Evolutionary conservation across 2,113 vertebrate species (phyloP).

Genomic region (human): DNA sequence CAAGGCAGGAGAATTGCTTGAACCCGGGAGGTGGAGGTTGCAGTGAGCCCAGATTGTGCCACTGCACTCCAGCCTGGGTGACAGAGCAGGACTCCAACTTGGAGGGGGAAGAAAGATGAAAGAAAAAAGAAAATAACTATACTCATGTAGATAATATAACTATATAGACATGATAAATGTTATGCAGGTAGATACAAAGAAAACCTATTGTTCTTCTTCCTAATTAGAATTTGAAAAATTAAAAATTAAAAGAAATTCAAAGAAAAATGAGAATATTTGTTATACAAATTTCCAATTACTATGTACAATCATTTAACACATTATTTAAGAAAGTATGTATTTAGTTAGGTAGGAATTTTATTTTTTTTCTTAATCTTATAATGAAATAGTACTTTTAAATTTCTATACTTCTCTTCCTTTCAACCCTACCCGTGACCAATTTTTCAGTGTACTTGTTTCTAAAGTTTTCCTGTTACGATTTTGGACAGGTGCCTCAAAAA

Average conservation of each 20-base stretch:
- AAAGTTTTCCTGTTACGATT: constrained; percentile 20
- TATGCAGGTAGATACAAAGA: not conserved
- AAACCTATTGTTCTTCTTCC: not conserved
- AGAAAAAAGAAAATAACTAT: not conserved
- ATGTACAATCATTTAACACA: not conserved
- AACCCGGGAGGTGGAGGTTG: too few relatives aligned
- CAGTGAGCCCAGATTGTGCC: too few relatives aligned
- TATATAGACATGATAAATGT: not conserved
- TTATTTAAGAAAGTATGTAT: constrained; percentile 25
- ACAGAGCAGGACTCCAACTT: too few relatives aligned
- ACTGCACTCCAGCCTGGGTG: too few relatives aligned
- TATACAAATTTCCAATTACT: not conserved
- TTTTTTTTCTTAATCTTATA: constrained; percentile 10
- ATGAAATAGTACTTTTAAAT: constrained; percentile 24
- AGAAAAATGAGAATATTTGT: not conserved
- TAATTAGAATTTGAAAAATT: constrained; percentile 52
- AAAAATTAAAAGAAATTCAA: not conserved
- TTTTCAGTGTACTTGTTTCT: constrained; percentile 36
- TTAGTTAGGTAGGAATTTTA: constrained; percentile 9
- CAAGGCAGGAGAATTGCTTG: too few relatives aligned
- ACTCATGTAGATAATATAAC: not conserved
- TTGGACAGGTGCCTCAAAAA: not conserved
- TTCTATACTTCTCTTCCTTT: constrained; percentile 4
- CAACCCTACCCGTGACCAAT: not conserved
- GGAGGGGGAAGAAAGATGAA: too few relatives aligned